Conservation (phyloP, 2,797 vertebrate species). For the Rhinogobio ventralis region DNA sequence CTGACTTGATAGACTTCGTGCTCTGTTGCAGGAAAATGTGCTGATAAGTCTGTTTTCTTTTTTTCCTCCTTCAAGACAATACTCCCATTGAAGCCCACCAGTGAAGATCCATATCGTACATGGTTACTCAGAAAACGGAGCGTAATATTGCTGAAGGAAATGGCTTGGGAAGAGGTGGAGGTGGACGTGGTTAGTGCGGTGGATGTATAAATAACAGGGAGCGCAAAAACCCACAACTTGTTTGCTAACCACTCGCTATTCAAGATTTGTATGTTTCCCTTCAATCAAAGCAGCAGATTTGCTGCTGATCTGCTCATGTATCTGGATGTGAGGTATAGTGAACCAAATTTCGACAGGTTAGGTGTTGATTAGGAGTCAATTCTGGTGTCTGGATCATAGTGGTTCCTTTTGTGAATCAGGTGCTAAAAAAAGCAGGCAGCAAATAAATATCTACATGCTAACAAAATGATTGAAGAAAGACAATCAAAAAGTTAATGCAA, state of each 20-base stretch:
- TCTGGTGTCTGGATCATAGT: neutral
- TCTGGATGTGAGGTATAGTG: neutral
- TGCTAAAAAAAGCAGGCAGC: neutral
- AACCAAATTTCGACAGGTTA: neutral
- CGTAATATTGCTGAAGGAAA: conserved; percentile 47
- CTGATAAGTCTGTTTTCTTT: conserved; percentile 51
- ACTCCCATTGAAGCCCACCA: conserved; percentile 53
- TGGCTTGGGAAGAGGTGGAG: conserved; percentile 45
- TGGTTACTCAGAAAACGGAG: conserved; percentile 53
- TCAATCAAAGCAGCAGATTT: neutral
- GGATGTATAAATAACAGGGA: conserved; percentile 41
- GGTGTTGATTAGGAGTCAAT: neutral
- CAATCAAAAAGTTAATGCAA: neutral
- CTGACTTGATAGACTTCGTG: conserved; percentile 59
- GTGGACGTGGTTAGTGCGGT: conserved; percentile 39
- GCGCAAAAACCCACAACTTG: neutral
- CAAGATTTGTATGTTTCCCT: neutral
- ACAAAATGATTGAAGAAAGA: neutral
- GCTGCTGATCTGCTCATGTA: too few species aligned
- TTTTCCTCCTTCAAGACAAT: conserved; percentile 51
- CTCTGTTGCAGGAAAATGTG: conserved; percentile 55
- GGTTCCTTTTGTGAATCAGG: neutral
- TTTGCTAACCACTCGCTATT: neutral
- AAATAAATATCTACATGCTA: neutral
- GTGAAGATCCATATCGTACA: conserved; percentile 50